phyloP scores from a whole-genome alignment of 2,797 vertebrate genomes.

The Nyctibius grandis region DNA sequence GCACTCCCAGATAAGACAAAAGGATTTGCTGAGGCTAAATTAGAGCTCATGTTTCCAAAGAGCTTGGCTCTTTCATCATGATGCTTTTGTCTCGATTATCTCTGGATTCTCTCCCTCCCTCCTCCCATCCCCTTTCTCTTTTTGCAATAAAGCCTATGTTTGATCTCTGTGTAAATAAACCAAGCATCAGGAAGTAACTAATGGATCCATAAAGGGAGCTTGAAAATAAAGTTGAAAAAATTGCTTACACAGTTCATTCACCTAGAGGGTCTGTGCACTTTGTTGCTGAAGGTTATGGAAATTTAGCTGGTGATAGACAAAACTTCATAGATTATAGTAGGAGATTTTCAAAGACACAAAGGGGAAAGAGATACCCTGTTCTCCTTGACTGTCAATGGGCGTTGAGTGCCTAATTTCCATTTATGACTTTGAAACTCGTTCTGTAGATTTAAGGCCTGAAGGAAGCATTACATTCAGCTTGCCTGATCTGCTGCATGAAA shows the following conservation, averaged over 20 bases:
- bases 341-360: constrained; percentile 16
- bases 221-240: constrained; percentile 47
- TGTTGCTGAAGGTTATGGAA: constrained; percentile 23
- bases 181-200: constrained; percentile 35
- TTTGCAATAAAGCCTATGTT: neutral
- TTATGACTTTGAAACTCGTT: neutral
- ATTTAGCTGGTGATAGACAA: neutral
- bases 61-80: neutral
- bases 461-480: neutral
- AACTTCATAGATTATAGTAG: constrained; percentile 3
- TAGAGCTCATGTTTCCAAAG: constrained; percentile 17
- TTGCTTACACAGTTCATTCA: constrained; percentile 15
- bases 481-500: neutral
- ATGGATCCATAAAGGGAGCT: constrained; percentile 10
- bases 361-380: neutral
- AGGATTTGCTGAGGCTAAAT: neutral
- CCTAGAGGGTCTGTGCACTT: neutral
- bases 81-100: constrained; percentile 17
- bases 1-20: constrained; percentile 4
- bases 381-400: neutral
- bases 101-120: neutral
- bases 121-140: neutral
- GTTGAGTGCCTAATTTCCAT: neutral
- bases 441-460: neutral
- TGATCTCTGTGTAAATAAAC: constrained; percentile 34